Conservation (phyloP, 2,888 invertebrate genomes). For the Microlaimidae sp. region DNA sequence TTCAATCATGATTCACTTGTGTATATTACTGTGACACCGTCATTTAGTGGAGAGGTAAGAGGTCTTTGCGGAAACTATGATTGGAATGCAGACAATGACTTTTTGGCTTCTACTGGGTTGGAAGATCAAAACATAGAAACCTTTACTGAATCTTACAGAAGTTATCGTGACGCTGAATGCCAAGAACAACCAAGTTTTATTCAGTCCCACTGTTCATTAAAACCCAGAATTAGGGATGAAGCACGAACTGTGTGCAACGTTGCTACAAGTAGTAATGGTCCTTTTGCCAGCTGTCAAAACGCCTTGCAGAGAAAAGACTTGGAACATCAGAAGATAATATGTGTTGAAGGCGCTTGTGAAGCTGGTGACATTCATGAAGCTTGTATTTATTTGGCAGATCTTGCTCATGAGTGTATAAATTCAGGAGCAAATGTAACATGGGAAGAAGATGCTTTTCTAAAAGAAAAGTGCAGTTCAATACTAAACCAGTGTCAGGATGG, state of each 20-base stretch:
- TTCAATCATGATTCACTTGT: slow-evolving; percentile 8
- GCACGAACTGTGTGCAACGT: slow-evolving; percentile 2
- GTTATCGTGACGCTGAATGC: no score
- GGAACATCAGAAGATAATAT: no score
- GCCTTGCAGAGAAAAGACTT: neutral
- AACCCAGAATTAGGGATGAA: no score
- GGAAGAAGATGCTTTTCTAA: no score
- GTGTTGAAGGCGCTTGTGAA: slow-evolving; percentile 12
- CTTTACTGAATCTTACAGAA: slow-evolving; percentile 20
- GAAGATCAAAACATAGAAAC: slow-evolving; percentile 38
- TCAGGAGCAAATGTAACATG: slow-evolving; percentile 6
- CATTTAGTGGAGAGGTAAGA: no score
- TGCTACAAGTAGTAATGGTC: neutral
- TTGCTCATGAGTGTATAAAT: slow-evolving; percentile 11
- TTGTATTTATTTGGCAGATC: slow-evolving; percentile 9
- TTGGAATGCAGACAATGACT: slow-evolving; percentile 62
- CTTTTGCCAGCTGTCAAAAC: slow-evolving; percentile 8
- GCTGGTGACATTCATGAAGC: slow-evolving; percentile 3
- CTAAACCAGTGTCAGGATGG: slow-evolving; percentile 49
- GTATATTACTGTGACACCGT: slow-evolving; percentile 8
- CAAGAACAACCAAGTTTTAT: no score
- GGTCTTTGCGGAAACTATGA: slow-evolving; percentile 84
- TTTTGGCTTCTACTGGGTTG: slow-evolving; percentile 58
- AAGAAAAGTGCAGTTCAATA: no score
- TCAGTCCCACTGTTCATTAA: no score